A percentile compares a stretch with the other conserved stretches of the same genome.
Conservation (phyloP, 2,113 vertebrate species). For the Myodes glareolus region DNA sequence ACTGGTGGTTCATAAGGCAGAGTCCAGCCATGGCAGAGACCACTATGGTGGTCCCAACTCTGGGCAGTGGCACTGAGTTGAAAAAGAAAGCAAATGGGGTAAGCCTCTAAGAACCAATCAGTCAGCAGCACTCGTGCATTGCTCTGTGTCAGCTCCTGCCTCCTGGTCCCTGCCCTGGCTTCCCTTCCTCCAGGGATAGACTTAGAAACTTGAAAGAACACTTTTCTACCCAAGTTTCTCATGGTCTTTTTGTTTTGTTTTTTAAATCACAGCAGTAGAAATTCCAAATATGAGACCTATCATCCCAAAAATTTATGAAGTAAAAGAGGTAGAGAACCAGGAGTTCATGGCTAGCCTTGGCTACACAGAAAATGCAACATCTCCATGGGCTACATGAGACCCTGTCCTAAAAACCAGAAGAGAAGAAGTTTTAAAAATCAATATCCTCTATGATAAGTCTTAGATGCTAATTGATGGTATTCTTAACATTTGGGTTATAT, state of each 20-base stretch:
- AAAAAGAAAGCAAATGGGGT: not conserved
- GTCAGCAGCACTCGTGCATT: not conserved
- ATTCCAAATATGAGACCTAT: not conserved
- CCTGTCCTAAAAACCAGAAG: not conserved
- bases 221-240: not conserved
- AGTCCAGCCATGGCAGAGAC: not conserved
- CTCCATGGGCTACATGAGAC: not conserved
- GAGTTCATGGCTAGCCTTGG: not conserved
- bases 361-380: not conserved
- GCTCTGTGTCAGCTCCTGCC: not conserved
- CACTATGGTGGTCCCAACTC: not conserved
- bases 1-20: not conserved
- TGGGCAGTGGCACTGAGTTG: not conserved
- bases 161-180: not conserved
- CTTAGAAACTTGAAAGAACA: not conserved
- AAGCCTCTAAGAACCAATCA: not conserved
- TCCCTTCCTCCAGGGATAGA: too few relatives aligned
- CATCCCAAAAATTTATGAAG: not conserved
- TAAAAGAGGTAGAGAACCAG: not conserved
- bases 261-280: not conserved
- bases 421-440: not conserved
- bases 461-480: not conserved
- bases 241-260: not conserved
- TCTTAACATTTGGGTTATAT: not conserved
- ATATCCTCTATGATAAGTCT: not conserved